A percentile compares a stretch with the other conserved stretches of the same genome.
phyloP scores from a whole-genome alignment of 1,140 invertebrate species.

The Euura saliciscinereae region DNA sequence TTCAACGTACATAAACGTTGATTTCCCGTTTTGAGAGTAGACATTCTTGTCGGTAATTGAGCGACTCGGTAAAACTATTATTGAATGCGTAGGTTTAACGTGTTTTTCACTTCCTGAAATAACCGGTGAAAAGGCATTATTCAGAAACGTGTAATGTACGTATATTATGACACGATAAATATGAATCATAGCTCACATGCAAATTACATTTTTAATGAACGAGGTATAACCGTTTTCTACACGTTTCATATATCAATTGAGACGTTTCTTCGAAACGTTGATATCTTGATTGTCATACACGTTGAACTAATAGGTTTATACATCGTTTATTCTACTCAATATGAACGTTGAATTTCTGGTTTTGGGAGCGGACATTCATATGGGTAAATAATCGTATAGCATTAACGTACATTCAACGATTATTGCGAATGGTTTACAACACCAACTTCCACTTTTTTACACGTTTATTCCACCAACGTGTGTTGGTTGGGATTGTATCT shows the following conservation, averaged over 20 bases:
- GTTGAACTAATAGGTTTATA: neutral
- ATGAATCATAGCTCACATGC: neutral
- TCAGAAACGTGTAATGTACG: neutral
- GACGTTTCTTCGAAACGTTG: neutral
- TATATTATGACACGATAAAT: neutral
- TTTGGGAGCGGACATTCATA: neutral
- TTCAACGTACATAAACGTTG: too few species aligned
- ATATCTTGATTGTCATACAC: neutral
- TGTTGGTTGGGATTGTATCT: slow-evolving; percentile 2
- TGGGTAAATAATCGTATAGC: neutral
- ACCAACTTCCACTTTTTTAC: neutral
- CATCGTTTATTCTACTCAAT: neutral
- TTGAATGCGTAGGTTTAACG: neutral
- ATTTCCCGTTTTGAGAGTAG: neutral
- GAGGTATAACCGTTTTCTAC: neutral
- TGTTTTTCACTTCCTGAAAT: neutral
- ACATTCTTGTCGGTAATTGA: neutral
- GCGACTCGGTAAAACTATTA: neutral
- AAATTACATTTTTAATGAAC: neutral
- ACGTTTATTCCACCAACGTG: neutral
- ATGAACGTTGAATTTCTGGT: neutral
- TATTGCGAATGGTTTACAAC: neutral
- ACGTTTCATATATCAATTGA: neutral
- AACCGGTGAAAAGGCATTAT: neutral
- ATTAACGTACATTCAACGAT: neutral